Evolutionary conservation across 2,797 vertebrate species (phyloP), one percentile per base, ranked within the genome.

Genomic region (Ctenopoma multispine): DNA sequence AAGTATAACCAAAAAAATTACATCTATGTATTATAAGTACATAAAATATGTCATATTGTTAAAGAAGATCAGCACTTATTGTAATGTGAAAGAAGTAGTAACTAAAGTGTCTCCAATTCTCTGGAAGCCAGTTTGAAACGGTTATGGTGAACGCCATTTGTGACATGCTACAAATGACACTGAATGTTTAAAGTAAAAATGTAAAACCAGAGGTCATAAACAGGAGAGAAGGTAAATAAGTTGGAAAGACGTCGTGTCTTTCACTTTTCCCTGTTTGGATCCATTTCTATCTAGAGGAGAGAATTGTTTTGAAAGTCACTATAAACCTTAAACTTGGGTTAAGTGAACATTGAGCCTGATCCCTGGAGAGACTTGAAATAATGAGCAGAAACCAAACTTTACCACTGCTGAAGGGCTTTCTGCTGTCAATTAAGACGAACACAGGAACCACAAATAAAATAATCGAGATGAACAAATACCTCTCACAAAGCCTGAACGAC

Each of bases 381-480:
- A 12, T 29, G 43, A 36, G 21, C 58, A 46, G 55, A 20, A 78
- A 60, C 63, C 49, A 5, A 63, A 44, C 13, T 75, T 80, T n/a
- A 44, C 69, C 63, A 24, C 29, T 40, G 60, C 71, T 21, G 10
- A 51, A 34, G 49, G 53, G 17, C 38, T 46, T 54, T 75, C 79
- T 81, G 73, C 55, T 53, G 44, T 73, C 60, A 20, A 60, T 70
- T 75, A 69, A 24, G 34, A 61, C 5, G 24, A 75, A 54, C 61
- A 47, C 4, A 43, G 63, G 17, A 76, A n/a, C 58, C 74, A 64
- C 67, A 70, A 73, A 61, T 50, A 41, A 68, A 68, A 21, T 56
- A 27, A 24, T 29, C 7, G 31, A 31, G 38, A 34, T 24, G 21
- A 55, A 63, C 46, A 72, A 61, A 75, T 41, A 23, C 36, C 27